phyloP scores from a whole-genome alignment of 2,888 invertebrate genomes.

The Drosophila lutescens region DNA sequence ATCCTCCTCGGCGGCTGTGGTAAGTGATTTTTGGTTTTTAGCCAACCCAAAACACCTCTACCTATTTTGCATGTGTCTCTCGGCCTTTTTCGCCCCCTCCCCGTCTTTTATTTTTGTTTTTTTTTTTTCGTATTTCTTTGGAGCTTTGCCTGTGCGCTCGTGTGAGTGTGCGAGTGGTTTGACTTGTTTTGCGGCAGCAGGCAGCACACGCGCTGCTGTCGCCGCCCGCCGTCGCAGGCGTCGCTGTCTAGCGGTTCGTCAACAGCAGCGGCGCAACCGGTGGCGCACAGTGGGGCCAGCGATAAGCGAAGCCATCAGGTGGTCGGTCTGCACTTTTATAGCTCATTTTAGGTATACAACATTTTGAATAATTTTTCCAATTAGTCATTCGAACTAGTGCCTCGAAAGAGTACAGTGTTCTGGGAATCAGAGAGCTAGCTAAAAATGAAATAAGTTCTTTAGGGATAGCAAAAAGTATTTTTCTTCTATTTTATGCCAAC shows the following conservation, averaged over 20 bases:
- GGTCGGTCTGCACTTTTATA: background rate
- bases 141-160: constrained; percentile 57
- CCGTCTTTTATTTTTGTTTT: constrained; percentile 3
- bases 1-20: constrained; percentile 72
- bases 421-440: too few relatives aligned
- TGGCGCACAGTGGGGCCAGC: constrained; percentile 64
- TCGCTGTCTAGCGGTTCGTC: constrained; percentile 64
- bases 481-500: too few relatives aligned
- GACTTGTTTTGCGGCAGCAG: constrained; percentile 75
- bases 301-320: background rate
- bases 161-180: constrained; percentile 64
- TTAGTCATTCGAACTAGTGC: too few relatives aligned
- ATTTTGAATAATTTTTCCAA: too few relatives aligned
- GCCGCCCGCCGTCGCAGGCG: constrained; percentile 35
- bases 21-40: constrained; percentile 50
- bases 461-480: too few relatives aligned
- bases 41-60: background rate
- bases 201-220: constrained; percentile 73
- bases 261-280: constrained; percentile 56
- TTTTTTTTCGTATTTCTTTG: constrained; percentile 53
- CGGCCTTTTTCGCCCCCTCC: background rate
- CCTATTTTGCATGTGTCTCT: constrained; percentile 38
- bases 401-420: too few relatives aligned
- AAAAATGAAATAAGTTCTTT: too few relatives aligned
- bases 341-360: background rate